Evolutionary conservation across 2,888 invertebrate species (phyloP).

Genomic region (Lomographa bimaculata): DNA sequence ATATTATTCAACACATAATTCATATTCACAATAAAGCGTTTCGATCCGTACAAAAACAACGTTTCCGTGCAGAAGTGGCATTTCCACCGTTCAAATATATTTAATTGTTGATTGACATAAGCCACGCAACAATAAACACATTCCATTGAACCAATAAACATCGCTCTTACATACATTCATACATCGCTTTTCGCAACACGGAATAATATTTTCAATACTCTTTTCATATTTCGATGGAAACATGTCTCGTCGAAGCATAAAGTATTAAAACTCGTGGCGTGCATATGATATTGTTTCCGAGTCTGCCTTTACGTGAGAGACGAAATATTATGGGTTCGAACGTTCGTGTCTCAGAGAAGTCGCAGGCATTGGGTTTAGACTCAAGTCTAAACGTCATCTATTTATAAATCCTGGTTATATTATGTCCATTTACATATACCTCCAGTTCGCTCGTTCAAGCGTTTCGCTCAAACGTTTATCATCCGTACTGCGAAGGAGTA

Average conservation of each 20-base stretch:
- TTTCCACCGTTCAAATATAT: conserved; percentile 15
- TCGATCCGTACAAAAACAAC: conserved; percentile 3
- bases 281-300: conserved; percentile 37
- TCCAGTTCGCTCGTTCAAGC: too few species aligned
- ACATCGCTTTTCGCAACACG: conserved; percentile 29
- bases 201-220: conserved; percentile 46
- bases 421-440: too few species aligned
- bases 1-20: not conserved
- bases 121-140: conserved; percentile 29
- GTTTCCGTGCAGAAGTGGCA: conserved; percentile 8
- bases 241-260: conserved; percentile 47
- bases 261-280: conserved; percentile 51
- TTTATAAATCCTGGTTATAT: too few species aligned
- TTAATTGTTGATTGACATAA: conserved; percentile 28
- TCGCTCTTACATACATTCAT: conserved; percentile 34
- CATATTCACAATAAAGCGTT: not conserved
- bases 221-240: conserved; percentile 48
- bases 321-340: conserved; percentile 38
- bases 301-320: conserved; percentile 30
- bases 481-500: too few species aligned
- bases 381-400: too few species aligned
- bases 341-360: conserved; percentile 1
- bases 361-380: conserved; percentile 11
- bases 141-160: conserved; percentile 41
- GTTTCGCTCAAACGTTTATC: too few species aligned